Evolutionary conservation across 1,140 invertebrate genomes (phyloP).

Genomic region (Trachymyrmex cornetzi): DNA sequence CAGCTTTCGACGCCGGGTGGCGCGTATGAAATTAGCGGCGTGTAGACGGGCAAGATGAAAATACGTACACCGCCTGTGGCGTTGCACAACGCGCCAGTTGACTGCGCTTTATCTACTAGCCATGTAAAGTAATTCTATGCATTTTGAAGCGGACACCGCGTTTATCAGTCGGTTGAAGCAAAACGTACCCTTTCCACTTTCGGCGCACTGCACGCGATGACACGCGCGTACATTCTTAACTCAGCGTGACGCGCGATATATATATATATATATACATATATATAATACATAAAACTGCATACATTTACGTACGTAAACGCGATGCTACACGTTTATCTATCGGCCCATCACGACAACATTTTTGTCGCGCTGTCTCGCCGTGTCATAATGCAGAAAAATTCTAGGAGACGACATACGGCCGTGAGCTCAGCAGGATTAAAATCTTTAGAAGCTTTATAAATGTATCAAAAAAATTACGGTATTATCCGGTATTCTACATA

Average conservation of each 20-base stretch:
- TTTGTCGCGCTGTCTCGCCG: not conserved
- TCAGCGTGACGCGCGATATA: conserved; percentile 29
- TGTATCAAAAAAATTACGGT: not conserved
- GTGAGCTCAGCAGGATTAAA: not conserved
- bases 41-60: conserved; percentile 47
- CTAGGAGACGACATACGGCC: not conserved
- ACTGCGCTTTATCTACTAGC: conserved; percentile 66
- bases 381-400: conserved; percentile 17
- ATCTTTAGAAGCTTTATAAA: not conserved
- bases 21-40: conserved; percentile 68
- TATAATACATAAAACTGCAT: conserved; percentile 44
- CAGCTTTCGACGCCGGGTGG: conserved; percentile 69
- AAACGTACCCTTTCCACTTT: conserved; percentile 49
- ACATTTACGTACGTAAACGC: conserved; percentile 36
- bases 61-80: conserved; percentile 46
- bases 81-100: conserved; percentile 35
- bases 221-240: conserved; percentile 57
- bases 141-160: conserved; percentile 68
- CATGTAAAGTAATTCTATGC: conserved; percentile 76
- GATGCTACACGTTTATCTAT: conserved; percentile 39
- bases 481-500: not conserved
- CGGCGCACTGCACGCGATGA: conserved; percentile 34
- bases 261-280: too few relatives aligned
- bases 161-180: conserved; percentile 62
- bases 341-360: conserved; percentile 23